Evolutionary conservation across 1,140 invertebrate species (phyloP).

Genomic region (Akabosia matsudoensis): DNA sequence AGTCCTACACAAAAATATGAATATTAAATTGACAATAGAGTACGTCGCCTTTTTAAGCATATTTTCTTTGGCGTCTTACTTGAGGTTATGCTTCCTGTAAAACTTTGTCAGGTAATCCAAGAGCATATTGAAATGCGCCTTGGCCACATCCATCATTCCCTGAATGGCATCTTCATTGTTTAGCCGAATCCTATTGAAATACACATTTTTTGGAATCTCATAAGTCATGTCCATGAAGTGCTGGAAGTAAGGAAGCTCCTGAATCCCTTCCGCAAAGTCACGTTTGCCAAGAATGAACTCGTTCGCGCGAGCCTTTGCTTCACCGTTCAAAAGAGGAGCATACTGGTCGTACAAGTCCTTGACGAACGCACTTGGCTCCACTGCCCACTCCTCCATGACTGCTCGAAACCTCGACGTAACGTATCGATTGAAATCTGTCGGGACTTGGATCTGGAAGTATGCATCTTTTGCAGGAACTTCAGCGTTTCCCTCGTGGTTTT

Average conservation of each 20-base stretch:
- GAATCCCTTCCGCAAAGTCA: constrained; percentile 40
- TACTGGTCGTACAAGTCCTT: constrained; percentile 30
- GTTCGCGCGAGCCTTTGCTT: constrained; percentile 28
- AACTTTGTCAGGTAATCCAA: constrained; percentile 33
- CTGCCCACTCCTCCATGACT: constrained; percentile 36
- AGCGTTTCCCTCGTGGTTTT: neutral
- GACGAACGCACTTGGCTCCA: constrained; percentile 26
- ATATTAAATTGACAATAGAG: too few species aligned
- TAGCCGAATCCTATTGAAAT: constrained; percentile 29
- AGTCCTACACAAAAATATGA: constrained; percentile 36
- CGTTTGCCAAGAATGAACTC: constrained; percentile 31
- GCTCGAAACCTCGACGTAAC: constrained; percentile 22
- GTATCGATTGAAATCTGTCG: constrained; percentile 25
- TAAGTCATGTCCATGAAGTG: constrained; percentile 31
- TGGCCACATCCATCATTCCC: constrained; percentile 34
- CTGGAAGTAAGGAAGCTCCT: constrained; percentile 36
- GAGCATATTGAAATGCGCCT: constrained; percentile 32
- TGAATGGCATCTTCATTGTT: constrained; percentile 44
- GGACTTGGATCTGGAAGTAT: constrained; percentile 19
- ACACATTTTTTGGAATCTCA: constrained; percentile 40
- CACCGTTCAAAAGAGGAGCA: constrained; percentile 36
- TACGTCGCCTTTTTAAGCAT: too few species aligned
- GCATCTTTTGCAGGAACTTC: neutral
- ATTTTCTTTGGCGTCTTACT: too few species aligned
- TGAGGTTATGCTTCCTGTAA: constrained; percentile 28